Evolutionary conservation across 64 coral and sea anemone species (phyloP), one percentile per base, ranked within the genome.

Genomic region (Stichodactyla helianthus): DNA sequence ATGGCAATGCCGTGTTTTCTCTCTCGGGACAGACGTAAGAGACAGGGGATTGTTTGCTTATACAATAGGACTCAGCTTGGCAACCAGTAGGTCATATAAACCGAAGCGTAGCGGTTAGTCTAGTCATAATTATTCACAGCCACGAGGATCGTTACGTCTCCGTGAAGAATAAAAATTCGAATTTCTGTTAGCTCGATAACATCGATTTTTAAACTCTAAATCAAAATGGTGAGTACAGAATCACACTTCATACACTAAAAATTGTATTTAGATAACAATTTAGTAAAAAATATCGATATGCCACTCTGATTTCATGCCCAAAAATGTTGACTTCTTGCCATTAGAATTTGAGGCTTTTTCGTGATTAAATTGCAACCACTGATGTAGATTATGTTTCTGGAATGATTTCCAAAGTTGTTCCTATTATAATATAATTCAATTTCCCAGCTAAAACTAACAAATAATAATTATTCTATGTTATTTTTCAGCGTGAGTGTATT

Each of bases 401-500:
- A 23, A 9, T 25, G 5, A 23, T 70, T 20, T 65, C 19, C 62
- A 65, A 65, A 65, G 5, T 16, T 65, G 12, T 20, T 18, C 5
- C 0, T 18, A 18, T 65, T 65, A 18, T 65, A 16, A 6, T 6
- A 20, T 65, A 65, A 19, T 6, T 65, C n/a, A 65, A 65, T 65
- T 65, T 6, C 10, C 65, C 0, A 5, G 6, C 19, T 51, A 50
- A 51, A 51, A 17, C 17, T 52, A 81, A 81, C 1, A 14, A 23
- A 77, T 68, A 51, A 54, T 70, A 17, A 5, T 7, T 59, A 23
- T 91, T 54, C 22, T 80, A 23, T 15, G 53, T 67, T 74, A 4
- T 79, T 20, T 53, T 86, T 64, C 35, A 93, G 92, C 86, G 92
- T 78, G 90, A 96, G 22, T 94, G 93, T 79, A 90, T 94, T 71